Evolutionary conservation across 2,888 invertebrate genomes (phyloP).

Genomic region (Drosophila fulvimacula): DNA sequence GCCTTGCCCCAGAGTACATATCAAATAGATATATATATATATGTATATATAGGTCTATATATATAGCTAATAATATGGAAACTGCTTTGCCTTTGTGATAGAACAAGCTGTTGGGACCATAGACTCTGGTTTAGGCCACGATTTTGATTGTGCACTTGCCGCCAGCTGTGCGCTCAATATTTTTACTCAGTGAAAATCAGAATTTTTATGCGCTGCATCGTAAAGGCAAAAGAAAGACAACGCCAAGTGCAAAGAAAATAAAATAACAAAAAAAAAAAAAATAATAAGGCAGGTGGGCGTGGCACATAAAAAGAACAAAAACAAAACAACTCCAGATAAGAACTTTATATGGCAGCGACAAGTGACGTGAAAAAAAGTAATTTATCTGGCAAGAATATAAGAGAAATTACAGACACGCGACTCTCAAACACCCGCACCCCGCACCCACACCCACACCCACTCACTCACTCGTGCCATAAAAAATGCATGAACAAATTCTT

Average conservation of each 20-base stretch:
- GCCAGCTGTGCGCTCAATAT: constrained; percentile 10
- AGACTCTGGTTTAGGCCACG: constrained; percentile 20
- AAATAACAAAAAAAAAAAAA: background rate
- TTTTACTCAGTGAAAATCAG: constrained; percentile 31
- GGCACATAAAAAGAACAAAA: constrained; percentile 24
- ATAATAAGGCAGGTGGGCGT: constrained; percentile 16
- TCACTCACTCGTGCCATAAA: constrained; percentile 50
- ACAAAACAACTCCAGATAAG: constrained; percentile 41
- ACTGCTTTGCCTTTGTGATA: constrained; percentile 18
- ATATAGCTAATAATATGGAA: constrained; percentile 34
- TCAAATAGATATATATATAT: constrained; percentile 12
- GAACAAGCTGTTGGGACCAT: constrained; percentile 18
- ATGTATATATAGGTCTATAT: constrained; percentile 10
- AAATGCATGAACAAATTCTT: constrained; percentile 68
- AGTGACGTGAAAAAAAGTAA: constrained; percentile 68
- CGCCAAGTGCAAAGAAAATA: constrained; percentile 40
- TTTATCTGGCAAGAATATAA: constrained; percentile 49
- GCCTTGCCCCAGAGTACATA: constrained; percentile 16
- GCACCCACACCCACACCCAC: background rate
- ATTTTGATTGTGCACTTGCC: constrained; percentile 27
- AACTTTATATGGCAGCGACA: constrained; percentile 57
- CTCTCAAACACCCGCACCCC: constrained; percentile 19
- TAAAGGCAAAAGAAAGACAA: constrained; percentile 22
- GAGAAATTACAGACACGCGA: constrained; percentile 56
- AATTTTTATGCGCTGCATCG: constrained; percentile 26